Evolutionary conservation across 2,113 vertebrate species (phyloP), one percentile per base, ranked within the genome.

Genomic region (Oceanites oceanicus): DNA sequence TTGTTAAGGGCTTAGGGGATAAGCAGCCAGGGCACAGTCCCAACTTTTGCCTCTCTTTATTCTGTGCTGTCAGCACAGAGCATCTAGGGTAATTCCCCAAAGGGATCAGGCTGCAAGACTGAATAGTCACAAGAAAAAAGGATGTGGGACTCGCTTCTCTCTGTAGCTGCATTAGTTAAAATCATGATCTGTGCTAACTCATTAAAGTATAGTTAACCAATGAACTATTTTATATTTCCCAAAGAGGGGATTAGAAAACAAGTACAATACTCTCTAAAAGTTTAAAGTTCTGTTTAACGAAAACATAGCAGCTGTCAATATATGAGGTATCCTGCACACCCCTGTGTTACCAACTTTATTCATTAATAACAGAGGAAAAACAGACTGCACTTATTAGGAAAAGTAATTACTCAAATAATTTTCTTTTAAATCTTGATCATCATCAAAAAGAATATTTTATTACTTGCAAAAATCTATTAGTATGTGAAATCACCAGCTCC

Each of bases 391-490:
- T 93, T 58, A 86, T 90, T 40, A 88, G 79, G 38, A 86, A 71
- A 79, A 76, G 50, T 40, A 94, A 94, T 94, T 97, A 77, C 67
- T 95, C 45, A 81, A 70, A 90, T 49, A 85, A 82, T 94, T 93
- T 94, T 94, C 58, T 86, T 73, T 94, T 86, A 86, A 83, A 91
- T 90, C 72, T 91, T 74, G 53, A 89, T 94, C 68, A 77, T 92
- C 59, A 90, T 82, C 34, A 61, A 88, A 81, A 87, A 58, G 13
- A 26, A 5, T 61, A 56, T 86, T 95, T 90, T 95, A 96, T 95
- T 94, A 75, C 63, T 94, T 82, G 38, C 23, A 74, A 30, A 19
- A 94, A 88, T 86, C 58, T 91, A 86, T 76, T 86, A 86, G 23
- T 53, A 61, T 83, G 34, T 36, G 67, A 88, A 86, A 88, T 94